These are phyloP conservation scores for Clarias laeviceps DNA, from an alignment of 2,797 vertebrate genomes.

Conservation along the genomic window DNA sequence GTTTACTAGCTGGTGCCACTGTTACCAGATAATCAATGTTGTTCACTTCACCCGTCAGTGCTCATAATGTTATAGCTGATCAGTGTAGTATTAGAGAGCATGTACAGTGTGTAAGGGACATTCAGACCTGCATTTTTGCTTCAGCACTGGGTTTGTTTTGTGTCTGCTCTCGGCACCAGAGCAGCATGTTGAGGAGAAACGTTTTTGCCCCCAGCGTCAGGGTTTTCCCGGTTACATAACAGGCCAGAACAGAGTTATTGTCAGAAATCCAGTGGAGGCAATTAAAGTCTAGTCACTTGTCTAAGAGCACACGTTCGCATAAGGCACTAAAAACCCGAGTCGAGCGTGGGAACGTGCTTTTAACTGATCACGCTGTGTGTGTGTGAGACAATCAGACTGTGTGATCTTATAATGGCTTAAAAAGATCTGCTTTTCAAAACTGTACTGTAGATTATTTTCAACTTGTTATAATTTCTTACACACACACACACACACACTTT, in stretches of 20 bases:
- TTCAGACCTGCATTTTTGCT: not conserved
- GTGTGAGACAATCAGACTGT: not conserved
- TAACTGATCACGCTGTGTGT: not conserved
- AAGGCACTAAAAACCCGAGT: not conserved
- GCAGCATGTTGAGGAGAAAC: not conserved
- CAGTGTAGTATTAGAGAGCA: not conserved
- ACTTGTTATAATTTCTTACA: not conserved
- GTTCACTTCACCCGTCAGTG: no score
- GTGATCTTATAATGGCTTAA: not conserved
- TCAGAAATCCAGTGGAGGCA: not conserved
- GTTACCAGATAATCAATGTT: no score
- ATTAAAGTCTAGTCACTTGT: conserved; percentile 12
- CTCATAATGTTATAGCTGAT: no score
- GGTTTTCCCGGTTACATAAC: conserved; percentile 10
- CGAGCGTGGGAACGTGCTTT: not conserved
- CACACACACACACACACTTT: not conserved
- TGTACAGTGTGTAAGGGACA: not conserved
- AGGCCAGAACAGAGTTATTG: not conserved
- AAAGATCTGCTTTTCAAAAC: not conserved
- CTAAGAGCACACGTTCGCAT: not conserved
- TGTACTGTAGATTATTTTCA: not conserved
- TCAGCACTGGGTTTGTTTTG: no score
- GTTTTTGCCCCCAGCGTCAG: not conserved
- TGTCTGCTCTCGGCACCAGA: not conserved
- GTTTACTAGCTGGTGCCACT: no score